Base-by-base conservation (phyloP, 2,888 invertebrate species). In the Mylabris sibirica region DNA sequence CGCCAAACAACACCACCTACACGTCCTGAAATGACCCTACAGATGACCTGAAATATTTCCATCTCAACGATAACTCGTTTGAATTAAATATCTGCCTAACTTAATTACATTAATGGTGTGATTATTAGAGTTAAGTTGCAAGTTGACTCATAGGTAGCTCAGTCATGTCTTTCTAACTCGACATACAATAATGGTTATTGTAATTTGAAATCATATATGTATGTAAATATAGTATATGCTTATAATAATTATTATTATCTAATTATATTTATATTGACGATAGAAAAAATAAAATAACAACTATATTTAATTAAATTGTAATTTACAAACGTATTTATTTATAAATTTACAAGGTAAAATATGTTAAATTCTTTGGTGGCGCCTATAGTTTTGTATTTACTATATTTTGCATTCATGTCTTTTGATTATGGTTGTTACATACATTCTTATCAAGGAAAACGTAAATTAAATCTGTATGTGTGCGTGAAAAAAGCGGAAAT, bases 361-460 rank as follows among this genome's bases (percentile, higher is more conserved):
- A 22, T 12, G 20, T 22, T 24, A 8, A 57, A 57, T 57, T 57
- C 26, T 57, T 26, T 5, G 24, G 14, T 57, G 57, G 57, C 57
- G 57, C 57, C 57, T 57, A 11, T 26, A 57, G n/a, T 24, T 57
- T 57, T 14, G 8, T 26, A 57, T 11, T 14, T 57, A 24, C 14
- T 2, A 57, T 24, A 57, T 57, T 57, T 57, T 24, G 57, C 57
- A 57, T 57, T 57, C 57, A 26, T n/a, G 57, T 57, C 57, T 57
- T 26, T 57, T 4, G 24, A 57, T 26, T 53, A 20, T 22, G 1
- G 26, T 57, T 26, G 24, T 57, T 57, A 5, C 11, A 14, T 26
- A 14, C 22, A 12, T 53, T 12, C 24, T 3, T 24, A 53, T 53
- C 4, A 11, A 20, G 49, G 49, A n/a, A 49, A 49, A 20, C 20